Percentiles rank a stretch among this genome's conserved stretches.
These are phyloP conservation scores for Adrianichthys oophorus DNA, from an alignment of 2,797 vertebrate genomes.

Conservation along the genomic window DNA sequence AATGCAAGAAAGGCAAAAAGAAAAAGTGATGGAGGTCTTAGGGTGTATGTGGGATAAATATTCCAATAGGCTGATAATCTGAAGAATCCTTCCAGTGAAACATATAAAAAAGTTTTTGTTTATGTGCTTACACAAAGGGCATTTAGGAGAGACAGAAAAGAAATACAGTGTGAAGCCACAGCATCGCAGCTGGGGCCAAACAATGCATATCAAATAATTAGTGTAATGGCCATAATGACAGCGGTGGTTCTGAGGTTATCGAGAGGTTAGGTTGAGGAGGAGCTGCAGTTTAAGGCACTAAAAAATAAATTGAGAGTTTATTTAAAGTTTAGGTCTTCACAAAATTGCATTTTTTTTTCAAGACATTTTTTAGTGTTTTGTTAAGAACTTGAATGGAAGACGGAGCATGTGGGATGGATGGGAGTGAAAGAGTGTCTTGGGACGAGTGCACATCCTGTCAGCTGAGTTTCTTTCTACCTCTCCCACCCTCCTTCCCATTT, in stretches of 20 bases:
- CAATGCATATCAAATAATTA: constrained; percentile 48
- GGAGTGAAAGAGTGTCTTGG: constrained; percentile 43
- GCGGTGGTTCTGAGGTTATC: constrained; percentile 47
- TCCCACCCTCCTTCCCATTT: constrained; percentile 14
- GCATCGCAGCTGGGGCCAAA: constrained; percentile 47
- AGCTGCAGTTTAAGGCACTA: constrained; percentile 38
- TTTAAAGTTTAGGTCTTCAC: constrained; percentile 29
- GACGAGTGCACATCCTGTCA: constrained; percentile 67
- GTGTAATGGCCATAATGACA: constrained; percentile 51
- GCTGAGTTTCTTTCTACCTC: constrained; percentile 49
- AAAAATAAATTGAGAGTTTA: constrained; percentile 25
- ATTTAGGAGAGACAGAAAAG: constrained; percentile 26
- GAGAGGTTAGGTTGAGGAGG: constrained; percentile 45
- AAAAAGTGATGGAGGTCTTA: constrained; percentile 28
- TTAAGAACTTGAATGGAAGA: constrained; percentile 5
- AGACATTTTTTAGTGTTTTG: constrained; percentile 22
- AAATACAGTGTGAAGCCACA: constrained; percentile 36
- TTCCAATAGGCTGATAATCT: constrained; percentile 36
- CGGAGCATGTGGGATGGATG: constrained; percentile 39
- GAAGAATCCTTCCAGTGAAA: constrained; percentile 43
- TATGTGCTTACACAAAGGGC: constrained; percentile 48
- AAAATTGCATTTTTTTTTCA: constrained; percentile 35
- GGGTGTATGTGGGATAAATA: constrained; percentile 28
- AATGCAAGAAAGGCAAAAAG: constrained; percentile 10
- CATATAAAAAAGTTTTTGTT: constrained; percentile 28